Conservation (phyloP, 2,113 vertebrate genomes). For the Cebidichthys violaceus region DNA sequence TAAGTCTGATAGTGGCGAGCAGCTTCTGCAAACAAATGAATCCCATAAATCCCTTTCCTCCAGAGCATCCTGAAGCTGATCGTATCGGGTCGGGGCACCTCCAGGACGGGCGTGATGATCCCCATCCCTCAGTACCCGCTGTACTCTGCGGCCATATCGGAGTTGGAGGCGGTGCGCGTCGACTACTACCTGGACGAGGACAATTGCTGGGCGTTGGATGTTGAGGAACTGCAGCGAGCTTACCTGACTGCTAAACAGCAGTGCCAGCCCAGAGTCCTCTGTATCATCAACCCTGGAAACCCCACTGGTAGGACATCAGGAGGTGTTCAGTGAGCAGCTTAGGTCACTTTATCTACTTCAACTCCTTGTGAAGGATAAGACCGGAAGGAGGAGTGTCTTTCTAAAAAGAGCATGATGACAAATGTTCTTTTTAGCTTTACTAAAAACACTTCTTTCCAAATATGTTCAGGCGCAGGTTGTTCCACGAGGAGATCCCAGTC, state of each 20-base stretch:
- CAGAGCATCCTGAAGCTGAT: conserved; percentile 87
- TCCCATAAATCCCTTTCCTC: background rate
- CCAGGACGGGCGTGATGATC: conserved; percentile 85
- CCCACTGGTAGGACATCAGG: conserved; percentile 83
- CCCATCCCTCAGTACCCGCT: conserved; percentile 91
- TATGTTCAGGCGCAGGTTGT: too few relatives aligned
- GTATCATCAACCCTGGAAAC: conserved; percentile 89
- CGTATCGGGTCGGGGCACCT: conserved; percentile 76
- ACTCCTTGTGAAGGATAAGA: background rate
- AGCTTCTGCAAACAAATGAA: background rate
- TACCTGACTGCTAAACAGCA: conserved; percentile 71
- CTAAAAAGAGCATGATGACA: too few relatives aligned
- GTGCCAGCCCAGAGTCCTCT: conserved; percentile 85
- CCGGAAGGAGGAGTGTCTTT: background rate
- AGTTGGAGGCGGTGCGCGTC: conserved; percentile 83
- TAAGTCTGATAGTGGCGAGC: background rate
- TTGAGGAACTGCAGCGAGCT: conserved; percentile 80
- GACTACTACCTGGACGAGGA: conserved; percentile 88
- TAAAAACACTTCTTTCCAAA: too few relatives aligned
- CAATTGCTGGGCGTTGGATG: conserved; percentile 83
- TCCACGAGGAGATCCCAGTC: too few relatives aligned
- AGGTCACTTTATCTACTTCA: too few relatives aligned
- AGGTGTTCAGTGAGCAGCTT: background rate
- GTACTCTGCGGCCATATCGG: conserved; percentile 85
- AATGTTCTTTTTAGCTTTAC: too few relatives aligned